Evolutionary conservation across 2,797 vertebrate species (phyloP).

Genomic region (Sebastes hopkinsi): DNA sequence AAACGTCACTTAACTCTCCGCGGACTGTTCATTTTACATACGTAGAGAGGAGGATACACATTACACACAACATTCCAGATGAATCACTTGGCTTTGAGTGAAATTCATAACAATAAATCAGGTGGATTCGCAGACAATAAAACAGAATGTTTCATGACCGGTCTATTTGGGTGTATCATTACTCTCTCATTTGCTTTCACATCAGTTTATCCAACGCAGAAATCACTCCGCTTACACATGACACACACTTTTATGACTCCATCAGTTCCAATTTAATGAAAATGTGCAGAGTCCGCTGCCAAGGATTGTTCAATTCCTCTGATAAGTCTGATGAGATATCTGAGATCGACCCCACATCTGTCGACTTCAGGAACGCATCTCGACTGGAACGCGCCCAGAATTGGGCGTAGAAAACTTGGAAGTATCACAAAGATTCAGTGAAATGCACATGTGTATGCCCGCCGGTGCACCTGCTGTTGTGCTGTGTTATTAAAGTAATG

Average conservation of each 20-base stretch:
- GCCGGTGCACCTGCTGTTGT: background rate
- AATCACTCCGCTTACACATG: conserved; percentile 5
- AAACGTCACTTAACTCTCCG: conserved; percentile 50
- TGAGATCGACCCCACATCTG: background rate
- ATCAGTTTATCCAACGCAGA: conserved; percentile 20
- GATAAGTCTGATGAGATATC: background rate
- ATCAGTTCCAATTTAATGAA: conserved; percentile 17
- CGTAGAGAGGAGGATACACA: conserved; percentile 37
- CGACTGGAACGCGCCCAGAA: background rate
- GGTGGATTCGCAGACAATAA: conserved; percentile 59
- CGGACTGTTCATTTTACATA: conserved; percentile 38
- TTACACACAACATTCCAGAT: conserved; percentile 29
- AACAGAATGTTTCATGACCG: conserved; percentile 49
- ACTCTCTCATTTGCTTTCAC: conserved; percentile 22
- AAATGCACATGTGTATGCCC: background rate
- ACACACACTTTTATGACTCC: conserved; percentile 1
- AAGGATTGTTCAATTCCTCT: background rate
- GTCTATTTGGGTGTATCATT: conserved; percentile 21
- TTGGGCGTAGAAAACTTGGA: background rate
- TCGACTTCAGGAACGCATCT: background rate
- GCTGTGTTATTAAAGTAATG: background rate
- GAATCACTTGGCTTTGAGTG: conserved; percentile 35
- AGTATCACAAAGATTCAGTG: background rate
- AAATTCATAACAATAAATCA: conserved; percentile 58
- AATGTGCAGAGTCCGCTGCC: background rate